Evolutionary conservation across 2,797 vertebrate genomes (phyloP), one percentile per base, ranked within the genome.

Genomic region (Propithecus deckenii): DNA sequence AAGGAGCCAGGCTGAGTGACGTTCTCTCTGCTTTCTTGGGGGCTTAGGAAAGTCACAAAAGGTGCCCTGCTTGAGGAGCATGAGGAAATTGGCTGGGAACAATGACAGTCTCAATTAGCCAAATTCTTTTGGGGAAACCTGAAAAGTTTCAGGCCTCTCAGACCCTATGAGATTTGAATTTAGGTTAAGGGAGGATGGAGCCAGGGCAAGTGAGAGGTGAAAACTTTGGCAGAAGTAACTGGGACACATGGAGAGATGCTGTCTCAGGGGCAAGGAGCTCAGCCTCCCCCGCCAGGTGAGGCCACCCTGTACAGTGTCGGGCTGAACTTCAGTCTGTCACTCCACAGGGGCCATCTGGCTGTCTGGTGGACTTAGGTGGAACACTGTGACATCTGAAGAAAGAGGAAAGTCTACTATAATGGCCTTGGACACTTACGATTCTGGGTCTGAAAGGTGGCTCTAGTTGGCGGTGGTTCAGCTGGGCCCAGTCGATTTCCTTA

Each of bases 401-500:
- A 88, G 15, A 84, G 43, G 13, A 38, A 41, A 2, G 22, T 79
- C 55, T 57, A 3, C 14, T 2, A 2, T 7, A 63, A 43, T 7
- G 38, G 43, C 10, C 22, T 79, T 4, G 4, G 50, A 76, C 65
- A 99, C 99, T 98, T 98, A 99, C 99, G 22, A 99, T 99, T 96
- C 99, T 98, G 76, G 99, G 99, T 94, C 99, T 99, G 98, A 99
- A 99, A 0, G 99, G 99, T 0, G 99, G 99, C 96, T 99, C 99
- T 35, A 99, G 97, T 96, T 99, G 99, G 96, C 99, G 99, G 75
- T 98, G 98, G 98, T 99, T 99, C 86, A 99, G 98, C 95, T 99
- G 99, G 86, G 99, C 99, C 99, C 99, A 99, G 97, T 99, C 99
- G 17, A 99, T 99, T 94, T 97, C 98, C 23, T 98, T 97, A 98